Percentiles rank a stretch among this genome's conserved stretches.
Evolutionary conservation across 2,113 vertebrate species (phyloP).

Genomic region (Hyla sarda): DNA sequence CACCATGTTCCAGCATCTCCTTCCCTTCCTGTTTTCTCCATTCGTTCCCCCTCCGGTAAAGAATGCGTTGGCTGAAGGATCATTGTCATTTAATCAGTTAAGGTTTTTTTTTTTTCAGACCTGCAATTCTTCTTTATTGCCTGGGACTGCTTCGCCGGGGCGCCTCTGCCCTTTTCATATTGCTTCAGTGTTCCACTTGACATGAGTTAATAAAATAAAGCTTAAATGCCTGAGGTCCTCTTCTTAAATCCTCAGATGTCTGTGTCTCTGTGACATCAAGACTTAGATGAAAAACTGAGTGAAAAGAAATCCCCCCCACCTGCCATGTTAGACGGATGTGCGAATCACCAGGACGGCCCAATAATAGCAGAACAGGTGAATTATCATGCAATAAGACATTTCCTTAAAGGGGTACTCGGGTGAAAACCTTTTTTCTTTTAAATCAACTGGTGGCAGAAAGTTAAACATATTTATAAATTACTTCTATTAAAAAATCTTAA

Average conservation of each 20-base stretch:
- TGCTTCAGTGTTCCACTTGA: slow-evolving; percentile 41
- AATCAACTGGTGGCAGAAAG: too few relatives aligned
- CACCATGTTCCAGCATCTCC: not conserved
- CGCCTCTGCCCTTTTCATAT: slow-evolving; percentile 28
- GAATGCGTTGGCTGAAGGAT: not conserved
- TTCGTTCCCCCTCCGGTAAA: not conserved
- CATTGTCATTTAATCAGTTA: slow-evolving; percentile 5
- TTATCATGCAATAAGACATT: not conserved
- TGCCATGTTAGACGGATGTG: not conserved
- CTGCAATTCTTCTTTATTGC: slow-evolving; percentile 21
- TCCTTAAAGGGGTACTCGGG: too few relatives aligned
- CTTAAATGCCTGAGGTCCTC: slow-evolving; percentile 5
- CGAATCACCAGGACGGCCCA: not conserved
- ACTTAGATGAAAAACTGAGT: not conserved
- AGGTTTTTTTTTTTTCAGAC: slow-evolving; percentile 43
- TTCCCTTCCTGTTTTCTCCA: not conserved
- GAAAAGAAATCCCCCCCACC: not conserved
- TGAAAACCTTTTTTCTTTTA: too few relatives aligned
- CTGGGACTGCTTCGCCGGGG: not conserved
- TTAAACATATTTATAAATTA: too few relatives aligned
- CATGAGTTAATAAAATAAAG: slow-evolving; percentile 49
- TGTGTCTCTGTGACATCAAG: slow-evolving; percentile 11
- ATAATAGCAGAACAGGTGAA: not conserved
- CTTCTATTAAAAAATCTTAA: too few relatives aligned
- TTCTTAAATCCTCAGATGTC: slow-evolving; percentile 9